Evolutionary conservation across 2,797 vertebrate species (phyloP).

Genomic region (Phrynocephalus forsythii): DNA sequence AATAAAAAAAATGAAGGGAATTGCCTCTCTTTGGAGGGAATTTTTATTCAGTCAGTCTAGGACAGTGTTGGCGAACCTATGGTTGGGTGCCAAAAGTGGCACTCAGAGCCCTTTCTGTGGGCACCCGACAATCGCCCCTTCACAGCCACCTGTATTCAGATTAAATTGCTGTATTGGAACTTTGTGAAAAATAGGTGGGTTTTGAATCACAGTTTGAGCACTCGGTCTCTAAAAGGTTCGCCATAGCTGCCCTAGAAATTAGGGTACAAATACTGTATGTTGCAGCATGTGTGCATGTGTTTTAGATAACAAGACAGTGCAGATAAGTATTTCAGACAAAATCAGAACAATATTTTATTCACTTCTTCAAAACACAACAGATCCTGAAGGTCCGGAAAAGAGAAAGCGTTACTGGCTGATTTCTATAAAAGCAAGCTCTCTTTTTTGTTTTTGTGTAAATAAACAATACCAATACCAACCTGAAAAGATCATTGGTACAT

Average conservation of each 20-base stretch:
- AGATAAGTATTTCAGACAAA: not conserved
- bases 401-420: not conserved
- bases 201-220: no score
- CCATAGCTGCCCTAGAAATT: not conserved
- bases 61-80: no score
- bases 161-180: no score
- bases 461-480: not conserved
- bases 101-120: no score
- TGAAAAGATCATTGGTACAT: slow-evolving; percentile 16
- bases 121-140: no score
- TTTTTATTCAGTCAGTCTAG: not conserved
- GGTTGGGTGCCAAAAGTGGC: no score
- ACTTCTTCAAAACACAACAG: not conserved
- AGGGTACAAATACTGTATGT: not conserved
- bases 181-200: no score
- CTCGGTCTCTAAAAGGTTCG: no score
- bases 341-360: not conserved
- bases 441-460: not conserved
- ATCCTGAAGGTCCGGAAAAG: not conserved
- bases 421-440: slow-evolving; percentile 13
- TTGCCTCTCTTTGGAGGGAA: not conserved
- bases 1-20: not conserved
- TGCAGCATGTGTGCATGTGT: no score
- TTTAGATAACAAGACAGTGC: not conserved
- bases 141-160: no score